Percentiles rank a stretch among this genome's conserved stretches.
Evolutionary conservation across 2,797 vertebrate genomes (phyloP).

Genomic region (Danio aesculapii): DNA sequence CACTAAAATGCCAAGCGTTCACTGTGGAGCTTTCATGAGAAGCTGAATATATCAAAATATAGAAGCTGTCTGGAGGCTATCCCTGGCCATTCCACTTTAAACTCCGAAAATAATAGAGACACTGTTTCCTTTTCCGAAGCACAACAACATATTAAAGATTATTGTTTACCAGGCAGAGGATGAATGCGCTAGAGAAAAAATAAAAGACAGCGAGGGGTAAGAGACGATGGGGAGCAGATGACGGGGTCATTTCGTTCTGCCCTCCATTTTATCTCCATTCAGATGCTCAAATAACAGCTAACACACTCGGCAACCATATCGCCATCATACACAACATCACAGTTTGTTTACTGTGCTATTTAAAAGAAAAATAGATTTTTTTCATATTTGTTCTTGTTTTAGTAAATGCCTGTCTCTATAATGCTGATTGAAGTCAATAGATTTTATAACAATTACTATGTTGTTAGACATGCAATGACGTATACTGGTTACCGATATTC

Average conservation of each 20-base stretch:
- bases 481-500: no score
- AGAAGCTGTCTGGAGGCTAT: constrained; percentile 16
- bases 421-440: no score
- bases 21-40: constrained; percentile 8
- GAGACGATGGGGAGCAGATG: constrained; percentile 38
- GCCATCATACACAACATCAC: not conserved
- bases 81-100: constrained; percentile 16
- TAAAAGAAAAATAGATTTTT: no score
- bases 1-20: not conserved
- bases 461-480: no score
- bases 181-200: constrained; percentile 21
- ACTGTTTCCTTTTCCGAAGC: constrained; percentile 50
- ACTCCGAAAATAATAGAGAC: constrained; percentile 49
- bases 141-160: constrained; percentile 45
- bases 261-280: constrained; percentile 48
- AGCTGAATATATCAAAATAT: constrained; percentile 38
- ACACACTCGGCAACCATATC: constrained; percentile 18
- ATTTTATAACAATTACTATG: no score
- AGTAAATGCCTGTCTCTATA: no score
- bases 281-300: constrained; percentile 41
- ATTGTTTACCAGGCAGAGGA: constrained; percentile 34
- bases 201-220: constrained; percentile 27
- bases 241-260: constrained; percentile 51
- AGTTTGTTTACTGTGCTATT: no score
- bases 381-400: no score